Percentiles rank a stretch among this genome's conserved stretches.
Conservation (phyloP, 1,140 invertebrate genomes). For the Neoseiulus cucumeris region DNA sequence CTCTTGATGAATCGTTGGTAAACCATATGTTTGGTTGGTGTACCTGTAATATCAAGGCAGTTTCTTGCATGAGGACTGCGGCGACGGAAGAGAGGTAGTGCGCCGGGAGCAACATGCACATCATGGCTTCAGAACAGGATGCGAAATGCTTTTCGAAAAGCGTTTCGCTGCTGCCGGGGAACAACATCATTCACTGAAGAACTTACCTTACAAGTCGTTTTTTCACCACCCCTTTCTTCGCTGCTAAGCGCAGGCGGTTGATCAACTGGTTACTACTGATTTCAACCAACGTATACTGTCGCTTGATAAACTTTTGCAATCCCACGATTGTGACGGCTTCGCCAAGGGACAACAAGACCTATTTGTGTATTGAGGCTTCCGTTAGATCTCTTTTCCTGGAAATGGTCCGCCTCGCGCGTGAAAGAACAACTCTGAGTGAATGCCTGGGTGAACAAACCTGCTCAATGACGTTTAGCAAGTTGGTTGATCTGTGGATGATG, state of each 20-base stretch:
- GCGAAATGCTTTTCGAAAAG: too few species aligned
- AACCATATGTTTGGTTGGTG: background rate
- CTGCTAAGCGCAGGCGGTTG: background rate
- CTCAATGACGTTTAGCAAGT: background rate
- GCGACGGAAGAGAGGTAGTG: too few species aligned
- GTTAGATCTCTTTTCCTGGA: too few species aligned
- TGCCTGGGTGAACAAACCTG: background rate
- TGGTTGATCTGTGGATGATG: background rate
- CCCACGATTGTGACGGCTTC: background rate
- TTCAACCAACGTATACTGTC: conserved; percentile 1
- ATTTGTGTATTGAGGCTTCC: background rate
- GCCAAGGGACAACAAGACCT: conserved; percentile 8
- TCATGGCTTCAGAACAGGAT: too few species aligned
- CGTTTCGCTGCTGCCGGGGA: too few species aligned
- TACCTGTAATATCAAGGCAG: background rate
- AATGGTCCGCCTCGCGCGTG: too few species aligned
- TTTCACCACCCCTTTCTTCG: background rate
- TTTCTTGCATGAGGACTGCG: too few species aligned
- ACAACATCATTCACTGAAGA: too few species aligned
- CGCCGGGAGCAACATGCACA: too few species aligned
- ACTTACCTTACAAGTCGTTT: background rate
- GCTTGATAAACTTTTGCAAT: conserved; percentile 8
- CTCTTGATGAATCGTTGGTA: conserved; percentile 8
- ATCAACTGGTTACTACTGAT: background rate
- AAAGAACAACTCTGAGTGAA: background rate